A percentile compares a stretch with the other conserved stretches of the same genome.
Evolutionary conservation across 2,888 invertebrate genomes (phyloP).

Genomic region (Lasioglossum villosulum): DNA sequence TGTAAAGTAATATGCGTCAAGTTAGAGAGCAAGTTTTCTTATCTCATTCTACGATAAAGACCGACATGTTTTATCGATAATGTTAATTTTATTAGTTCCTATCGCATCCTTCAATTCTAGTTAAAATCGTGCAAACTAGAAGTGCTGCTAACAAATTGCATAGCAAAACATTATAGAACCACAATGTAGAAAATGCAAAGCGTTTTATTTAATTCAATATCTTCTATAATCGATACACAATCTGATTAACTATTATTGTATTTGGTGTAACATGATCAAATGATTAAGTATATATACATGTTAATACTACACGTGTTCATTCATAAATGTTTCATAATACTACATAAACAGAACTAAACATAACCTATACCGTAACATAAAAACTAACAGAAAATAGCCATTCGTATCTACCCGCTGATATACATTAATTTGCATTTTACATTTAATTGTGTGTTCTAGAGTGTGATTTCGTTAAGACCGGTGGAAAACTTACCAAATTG

Average conservation of each 20-base stretch:
- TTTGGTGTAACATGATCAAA: neutral
- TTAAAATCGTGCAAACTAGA: neutral
- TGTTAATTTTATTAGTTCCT: neutral
- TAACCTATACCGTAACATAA: conserved; percentile 37
- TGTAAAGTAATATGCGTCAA: neutral
- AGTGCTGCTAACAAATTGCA: neutral
- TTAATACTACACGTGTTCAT: neutral
- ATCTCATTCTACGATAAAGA: neutral
- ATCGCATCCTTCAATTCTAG: neutral
- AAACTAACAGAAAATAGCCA: neutral
- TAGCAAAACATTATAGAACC: neutral
- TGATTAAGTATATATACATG: neutral
- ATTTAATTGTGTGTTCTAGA: too few species aligned
- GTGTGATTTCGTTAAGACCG: neutral
- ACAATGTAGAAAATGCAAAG: neutral
- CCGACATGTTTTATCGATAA: neutral
- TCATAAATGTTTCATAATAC: neutral
- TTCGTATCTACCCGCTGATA: neutral
- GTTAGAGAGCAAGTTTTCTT: neutral
- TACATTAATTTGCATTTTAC: too few species aligned
- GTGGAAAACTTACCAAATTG: conserved; percentile 67
- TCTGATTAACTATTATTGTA: neutral
- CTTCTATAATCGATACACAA: neutral
- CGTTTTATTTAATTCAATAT: neutral
- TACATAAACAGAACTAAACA: neutral